phyloP scores from a whole-genome alignment of 1,140 invertebrate species.

The Anadara kagoshimensis region DNA sequence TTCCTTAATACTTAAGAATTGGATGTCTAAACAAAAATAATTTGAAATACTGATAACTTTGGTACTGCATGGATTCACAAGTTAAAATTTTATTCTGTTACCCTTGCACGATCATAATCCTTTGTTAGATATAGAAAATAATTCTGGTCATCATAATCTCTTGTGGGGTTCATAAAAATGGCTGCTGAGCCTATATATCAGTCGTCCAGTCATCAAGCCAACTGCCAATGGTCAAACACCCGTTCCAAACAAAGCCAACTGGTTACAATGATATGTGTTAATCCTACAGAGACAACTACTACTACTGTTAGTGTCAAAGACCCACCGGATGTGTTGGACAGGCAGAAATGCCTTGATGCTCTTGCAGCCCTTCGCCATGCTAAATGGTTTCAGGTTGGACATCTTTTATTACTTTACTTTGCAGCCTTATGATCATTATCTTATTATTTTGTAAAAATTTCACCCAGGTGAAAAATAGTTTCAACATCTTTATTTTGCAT shows the following conservation, averaged over 20 bases:
- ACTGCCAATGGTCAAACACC: conserved; percentile 71
- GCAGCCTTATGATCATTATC: conserved; percentile 74
- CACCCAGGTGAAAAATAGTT: too few species aligned
- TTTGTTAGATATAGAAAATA: too few species aligned
- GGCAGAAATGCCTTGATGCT: conserved; percentile 99
- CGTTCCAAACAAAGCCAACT: conserved; percentile 55
- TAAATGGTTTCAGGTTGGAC: conserved; percentile 99
- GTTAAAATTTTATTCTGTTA: too few species aligned
- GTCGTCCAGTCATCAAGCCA: conserved; percentile 7
- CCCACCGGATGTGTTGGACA: conserved; percentile 92
- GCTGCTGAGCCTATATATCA: conserved; percentile 5
- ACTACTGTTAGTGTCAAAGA: conserved; percentile 78
- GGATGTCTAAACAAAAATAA: too few species aligned
- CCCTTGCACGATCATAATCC: too few species aligned
- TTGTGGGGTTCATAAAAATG: background rate
- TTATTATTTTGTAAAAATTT: too few species aligned
- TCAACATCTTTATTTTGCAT: conserved; percentile 6
- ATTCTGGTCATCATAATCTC: too few species aligned
- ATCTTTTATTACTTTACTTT: conserved; percentile 72
- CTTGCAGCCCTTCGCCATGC: conserved; percentile 99
- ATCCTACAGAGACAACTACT: conserved; percentile 48
- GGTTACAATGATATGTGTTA: conserved; percentile 51
- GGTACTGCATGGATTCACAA: too few species aligned
- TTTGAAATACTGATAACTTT: too few species aligned
- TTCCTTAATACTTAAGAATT: too few species aligned